Base-by-base conservation (phyloP, 1,140 invertebrate species). In the Adelges cooleyi region DNA sequence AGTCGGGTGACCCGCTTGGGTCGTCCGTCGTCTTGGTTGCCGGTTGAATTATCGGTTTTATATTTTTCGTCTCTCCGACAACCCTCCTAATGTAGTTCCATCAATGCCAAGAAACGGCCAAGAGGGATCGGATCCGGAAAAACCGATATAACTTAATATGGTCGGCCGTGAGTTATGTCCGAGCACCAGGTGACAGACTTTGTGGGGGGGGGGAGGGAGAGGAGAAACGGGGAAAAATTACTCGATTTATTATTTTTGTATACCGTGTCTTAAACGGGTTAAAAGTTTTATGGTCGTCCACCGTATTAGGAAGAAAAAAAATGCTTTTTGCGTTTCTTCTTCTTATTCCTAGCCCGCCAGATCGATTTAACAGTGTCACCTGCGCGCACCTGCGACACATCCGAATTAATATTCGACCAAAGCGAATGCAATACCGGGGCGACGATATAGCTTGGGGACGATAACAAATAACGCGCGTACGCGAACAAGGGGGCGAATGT, bases 171-270 rank as follows among this genome's bases (percentile, higher is more conserved):
- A 62, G 54, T 62, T 62, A 62, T 62, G 38, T 62, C 42, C 54
- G 42, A 46, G 54, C 54, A 62, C 54, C 54, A 62, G 54, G 54
- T 62, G 54, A 62, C 11, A 17, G 5, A 44, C 11, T 17, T 4
- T 11, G 40, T 8, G 15, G n/a, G n/a, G 11, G 40, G 15, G 40
- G 40, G 3, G 5, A 44, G 40, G n/a, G 5, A 44, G n/a, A 3
- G 36, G 2, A 3, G 13, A 13, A 13, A 54, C 17, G 3, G 13
- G 11, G 17, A 59, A 48, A 46, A 62, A 38, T 62, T 20, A 17
- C 22, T 25, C 40, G 27, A 48, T 62, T 27, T 33, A 62, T 59
- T 59, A 62, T 62, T n/a, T n/a, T 13, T 11, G 10, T 23, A 23
- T 22, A 22, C 18, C 6, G n/a, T 25, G 2, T 6, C 42, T 62